phyloP scores from a whole-genome alignment of 2,888 invertebrate species.

The Meandrusa payeni region DNA sequence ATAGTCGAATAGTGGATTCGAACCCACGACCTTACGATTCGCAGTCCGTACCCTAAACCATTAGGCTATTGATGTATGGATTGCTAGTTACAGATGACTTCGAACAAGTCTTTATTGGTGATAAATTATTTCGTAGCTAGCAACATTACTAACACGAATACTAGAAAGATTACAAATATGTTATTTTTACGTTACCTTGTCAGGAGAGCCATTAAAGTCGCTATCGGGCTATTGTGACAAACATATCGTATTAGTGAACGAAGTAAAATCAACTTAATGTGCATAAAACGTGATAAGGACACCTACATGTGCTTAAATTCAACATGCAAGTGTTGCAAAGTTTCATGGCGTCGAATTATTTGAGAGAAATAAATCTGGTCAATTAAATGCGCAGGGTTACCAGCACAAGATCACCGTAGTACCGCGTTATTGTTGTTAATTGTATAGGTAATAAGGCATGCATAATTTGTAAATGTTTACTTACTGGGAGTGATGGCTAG shows the following conservation, averaged over 20 bases:
- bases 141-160: constrained; percentile 40
- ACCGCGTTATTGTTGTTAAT: constrained; percentile 10
- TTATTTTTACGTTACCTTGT: constrained; percentile 89
- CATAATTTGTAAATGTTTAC: constrained; percentile 58
- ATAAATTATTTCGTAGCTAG: constrained; percentile 18
- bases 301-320: constrained; percentile 26
- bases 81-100: constrained; percentile 11
- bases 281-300: constrained; percentile 36
- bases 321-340: constrained; percentile 23
- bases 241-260: constrained; percentile 79
- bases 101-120: neutral
- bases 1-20: too few relatives aligned
- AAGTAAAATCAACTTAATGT: constrained; percentile 47
- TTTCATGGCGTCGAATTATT: constrained; percentile 7
- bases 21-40: too few relatives aligned
- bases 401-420: neutral
- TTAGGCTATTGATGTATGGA: too few relatives aligned
- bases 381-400: constrained; percentile 8
- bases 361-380: constrained; percentile 3
- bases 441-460: constrained; percentile 44
- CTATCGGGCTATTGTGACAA: constrained; percentile 94
- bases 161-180: constrained; percentile 43
- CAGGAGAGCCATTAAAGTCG: constrained; percentile 96
- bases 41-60: too few relatives aligned
- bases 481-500: constrained; percentile 90